Evolutionary conservation across 2,797 vertebrate species (phyloP), one percentile per base, ranked within the genome.

Genomic region (Micropoecilia bifurca): DNA sequence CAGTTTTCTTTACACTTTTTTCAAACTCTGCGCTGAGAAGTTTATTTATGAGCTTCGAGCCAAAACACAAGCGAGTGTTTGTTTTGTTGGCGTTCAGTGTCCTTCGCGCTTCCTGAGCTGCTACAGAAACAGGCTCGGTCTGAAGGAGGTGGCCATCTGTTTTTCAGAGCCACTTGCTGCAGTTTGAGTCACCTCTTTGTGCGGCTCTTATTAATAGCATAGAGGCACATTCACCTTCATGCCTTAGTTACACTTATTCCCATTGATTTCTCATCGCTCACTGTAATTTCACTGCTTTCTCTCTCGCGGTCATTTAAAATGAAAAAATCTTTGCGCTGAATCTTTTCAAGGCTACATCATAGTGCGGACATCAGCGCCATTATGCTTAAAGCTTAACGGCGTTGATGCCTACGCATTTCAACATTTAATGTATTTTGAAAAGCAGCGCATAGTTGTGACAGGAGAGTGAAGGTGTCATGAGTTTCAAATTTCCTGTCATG

Each of bases 71-170:
- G 41, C 28, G 33, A 47, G 12, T 30, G 41, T 63, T 63, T 61
- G 22, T 33, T 46, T 46, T 71, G 41, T 46, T 71, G 41, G 8
- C 3, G 13, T 43, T 55, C 33, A 3, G 36, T 5, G 33, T 74
- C 73, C 50, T 74, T 57, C 73, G 57, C 50, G 20, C 36, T 74
- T n/a, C 57, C 73, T 57, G 73, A 57, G 53, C 68, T 71, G 68
- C 45, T 45, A 71, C 43, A 45, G 25, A 71, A 71, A 71, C 68
- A 71, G 16, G 41, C 73, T 74, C 33, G 8, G 50, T 43, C 72
- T 14, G 72, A 73, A 12, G 71, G 39, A 50, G 71, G 8, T 0
- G 48, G 25, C 22, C 50, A 55, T 41, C 73, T 74, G 73, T 28
- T 41, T 57, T n/a, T 39, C 33, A 25, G 73, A 22, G 3, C 48